Conservation (phyloP, 2,113 vertebrate species). For the Pimephales promelas region DNA sequence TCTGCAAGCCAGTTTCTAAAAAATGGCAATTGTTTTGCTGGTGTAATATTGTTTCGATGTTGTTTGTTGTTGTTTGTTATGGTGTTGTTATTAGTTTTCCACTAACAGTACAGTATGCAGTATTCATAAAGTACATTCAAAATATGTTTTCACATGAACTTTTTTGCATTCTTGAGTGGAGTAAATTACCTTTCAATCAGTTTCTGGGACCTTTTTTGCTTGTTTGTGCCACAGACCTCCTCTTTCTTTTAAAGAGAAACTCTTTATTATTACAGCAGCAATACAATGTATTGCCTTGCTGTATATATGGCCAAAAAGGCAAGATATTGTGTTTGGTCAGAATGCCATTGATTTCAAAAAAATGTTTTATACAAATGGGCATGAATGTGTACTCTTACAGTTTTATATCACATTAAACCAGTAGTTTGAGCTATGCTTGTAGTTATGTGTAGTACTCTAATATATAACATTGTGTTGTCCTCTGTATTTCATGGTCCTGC, state of each 20-base stretch:
- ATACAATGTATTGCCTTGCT: background rate
- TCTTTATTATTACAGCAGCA: background rate
- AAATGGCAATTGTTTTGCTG: background rate
- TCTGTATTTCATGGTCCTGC: slow-evolving; percentile 59
- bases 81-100: background rate
- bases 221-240: background rate
- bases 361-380: background rate
- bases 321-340: background rate
- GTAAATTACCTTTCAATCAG: background rate
- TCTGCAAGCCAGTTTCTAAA: slow-evolving; percentile 1
- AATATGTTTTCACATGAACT: background rate
- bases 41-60: background rate
- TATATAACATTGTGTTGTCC: slow-evolving; percentile 39
- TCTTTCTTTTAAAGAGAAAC: background rate
- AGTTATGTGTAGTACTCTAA: slow-evolving; percentile 11
- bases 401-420: background rate
- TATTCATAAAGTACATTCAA: background rate
- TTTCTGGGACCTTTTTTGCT: background rate
- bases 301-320: background rate
- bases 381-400: background rate
- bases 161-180: background rate
- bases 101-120: background rate
- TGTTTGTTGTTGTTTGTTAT: background rate
- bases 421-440: slow-evolving; percentile 7
- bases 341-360: background rate